A percentile compares a stretch with the other conserved stretches of the same genome.
Conservation (phyloP, 2,797 vertebrate genomes). For the Rhynchotus rufescens region DNA sequence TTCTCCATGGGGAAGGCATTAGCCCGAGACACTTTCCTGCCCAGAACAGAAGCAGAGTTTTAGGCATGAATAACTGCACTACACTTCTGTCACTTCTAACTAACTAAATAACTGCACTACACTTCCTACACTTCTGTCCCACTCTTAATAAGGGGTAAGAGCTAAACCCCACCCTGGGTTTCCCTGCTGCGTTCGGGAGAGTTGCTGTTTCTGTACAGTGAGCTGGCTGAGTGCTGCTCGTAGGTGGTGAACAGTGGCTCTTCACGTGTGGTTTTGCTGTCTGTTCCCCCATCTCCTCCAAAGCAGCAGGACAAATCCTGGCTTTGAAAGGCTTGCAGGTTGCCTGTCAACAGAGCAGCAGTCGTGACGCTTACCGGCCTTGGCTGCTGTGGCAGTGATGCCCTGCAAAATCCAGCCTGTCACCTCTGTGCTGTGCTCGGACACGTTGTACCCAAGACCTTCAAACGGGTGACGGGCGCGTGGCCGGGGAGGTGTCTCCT, state of each 20-base stretch:
- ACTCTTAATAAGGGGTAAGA: neutral
- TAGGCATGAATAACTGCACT: neutral
- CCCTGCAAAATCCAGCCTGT: neutral
- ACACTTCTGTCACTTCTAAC: too few species aligned
- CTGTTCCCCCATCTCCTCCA: neutral
- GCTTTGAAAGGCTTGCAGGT: neutral
- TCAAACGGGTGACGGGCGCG: accelerated
- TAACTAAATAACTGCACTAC: neutral
- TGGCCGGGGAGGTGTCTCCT: neutral
- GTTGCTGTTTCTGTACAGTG: accelerated
- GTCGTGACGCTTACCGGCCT: accelerated
- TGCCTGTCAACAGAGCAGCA: neutral
- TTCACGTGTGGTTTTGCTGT: neutral
- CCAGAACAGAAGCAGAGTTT: neutral
- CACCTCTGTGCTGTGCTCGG: accelerated
- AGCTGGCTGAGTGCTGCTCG: neutral
- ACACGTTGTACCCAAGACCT: neutral
- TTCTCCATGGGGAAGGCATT: neutral
- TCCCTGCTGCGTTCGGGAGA: neutral
- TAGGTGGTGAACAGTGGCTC: accelerated
- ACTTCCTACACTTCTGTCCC: neutral
- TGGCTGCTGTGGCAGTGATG: neutral
- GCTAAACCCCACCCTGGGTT: neutral
- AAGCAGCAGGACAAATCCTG: neutral
- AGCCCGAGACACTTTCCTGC: neutral